A percentile compares a stretch with the other conserved stretches of the same genome.
phyloP scores from a whole-genome alignment of 2,113 vertebrate species.

The Stercorarius parasiticus region DNA sequence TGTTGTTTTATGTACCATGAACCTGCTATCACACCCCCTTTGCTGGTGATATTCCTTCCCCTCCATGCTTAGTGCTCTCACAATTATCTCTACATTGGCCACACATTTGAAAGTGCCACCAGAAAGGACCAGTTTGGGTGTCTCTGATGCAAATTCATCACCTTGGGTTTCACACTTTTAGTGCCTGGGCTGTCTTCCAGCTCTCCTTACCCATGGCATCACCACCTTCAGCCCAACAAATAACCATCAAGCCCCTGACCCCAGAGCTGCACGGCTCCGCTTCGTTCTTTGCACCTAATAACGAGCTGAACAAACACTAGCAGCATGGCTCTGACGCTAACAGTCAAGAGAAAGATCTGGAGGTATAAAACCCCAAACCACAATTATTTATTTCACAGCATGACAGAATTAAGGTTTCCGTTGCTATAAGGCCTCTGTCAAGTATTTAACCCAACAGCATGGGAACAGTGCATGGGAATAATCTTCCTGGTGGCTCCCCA shows the following conservation, averaged over 20 bases:
- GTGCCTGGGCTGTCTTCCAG: background rate
- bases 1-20: background rate
- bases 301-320: background rate
- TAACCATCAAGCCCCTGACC: background rate
- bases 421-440: background rate
- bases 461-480: background rate
- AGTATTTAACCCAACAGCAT: background rate
- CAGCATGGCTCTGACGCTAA: background rate
- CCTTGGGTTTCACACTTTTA: background rate
- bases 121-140: background rate
- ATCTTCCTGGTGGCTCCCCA: background rate
- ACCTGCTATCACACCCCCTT: background rate
- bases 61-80: background rate
- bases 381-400: background rate
- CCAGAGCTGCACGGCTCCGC: rapidly evolving
- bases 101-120: background rate
- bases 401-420: background rate
- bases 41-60: background rate
- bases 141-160: background rate
- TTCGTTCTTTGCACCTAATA: background rate
- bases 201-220: background rate
- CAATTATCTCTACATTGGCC: background rate
- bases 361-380: background rate
- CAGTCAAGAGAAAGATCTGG: background rate
- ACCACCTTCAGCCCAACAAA: background rate